Evolutionary conservation across 1,140 invertebrate genomes (phyloP).

Genomic region (Globodera ellingtonae): DNA sequence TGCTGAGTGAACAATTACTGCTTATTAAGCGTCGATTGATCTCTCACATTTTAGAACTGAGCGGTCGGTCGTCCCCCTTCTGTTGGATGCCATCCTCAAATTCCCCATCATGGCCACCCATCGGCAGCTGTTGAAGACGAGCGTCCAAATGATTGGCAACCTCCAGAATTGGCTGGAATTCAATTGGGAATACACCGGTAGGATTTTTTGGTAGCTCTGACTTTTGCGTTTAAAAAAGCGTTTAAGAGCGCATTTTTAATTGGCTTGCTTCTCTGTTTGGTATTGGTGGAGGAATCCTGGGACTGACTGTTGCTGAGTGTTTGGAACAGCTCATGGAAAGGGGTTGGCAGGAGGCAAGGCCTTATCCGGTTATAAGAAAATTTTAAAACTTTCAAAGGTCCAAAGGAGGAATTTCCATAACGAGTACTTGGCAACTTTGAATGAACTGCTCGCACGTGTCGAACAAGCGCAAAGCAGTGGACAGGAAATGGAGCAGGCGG

Average conservation of each 20-base stretch:
- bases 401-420: background rate
- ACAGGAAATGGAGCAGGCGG: constrained; percentile 36
- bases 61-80: constrained; percentile 85
- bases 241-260: constrained; percentile 10
- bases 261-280: constrained; percentile 20
- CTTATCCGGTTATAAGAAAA: background rate
- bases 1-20: constrained; percentile 73
- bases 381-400: background rate
- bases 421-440: constrained; percentile 37
- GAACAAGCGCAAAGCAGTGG: constrained; percentile 26
- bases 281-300: constrained; percentile 6
- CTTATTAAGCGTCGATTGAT: constrained; percentile 21
- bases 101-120: constrained; percentile 80
- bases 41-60: constrained; percentile 75
- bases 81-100: constrained; percentile 84
- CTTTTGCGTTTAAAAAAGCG: background rate
- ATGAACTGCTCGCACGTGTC: constrained; percentile 22
- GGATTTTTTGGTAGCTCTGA: constrained; percentile 22
- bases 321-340: constrained; percentile 34
- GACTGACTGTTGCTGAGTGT: constrained; percentile 31
- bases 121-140: constrained; percentile 83
- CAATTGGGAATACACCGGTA: constrained; percentile 78
- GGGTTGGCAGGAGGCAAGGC: constrained; percentile 26
- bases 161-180: constrained; percentile 91
- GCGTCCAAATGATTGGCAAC: constrained; percentile 84